A percentile compares a stretch with the other conserved stretches of the same genome.
Evolutionary conservation across 2,113 vertebrate species (phyloP).

Genomic region (Microcebus tavaratra): DNA sequence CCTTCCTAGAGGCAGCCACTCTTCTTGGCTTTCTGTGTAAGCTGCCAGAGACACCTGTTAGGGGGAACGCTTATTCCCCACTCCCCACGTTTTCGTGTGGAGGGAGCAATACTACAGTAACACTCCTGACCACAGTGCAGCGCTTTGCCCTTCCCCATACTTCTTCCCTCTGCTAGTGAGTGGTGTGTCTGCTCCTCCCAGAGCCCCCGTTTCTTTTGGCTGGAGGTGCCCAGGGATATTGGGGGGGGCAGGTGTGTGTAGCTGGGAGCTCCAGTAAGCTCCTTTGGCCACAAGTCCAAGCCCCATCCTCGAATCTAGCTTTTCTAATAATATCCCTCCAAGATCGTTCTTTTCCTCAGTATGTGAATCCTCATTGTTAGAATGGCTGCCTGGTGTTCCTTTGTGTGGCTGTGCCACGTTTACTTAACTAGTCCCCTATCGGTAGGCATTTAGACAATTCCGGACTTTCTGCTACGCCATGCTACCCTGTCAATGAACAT

Average conservation of each 20-base stretch:
- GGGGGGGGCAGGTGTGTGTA: neutral
- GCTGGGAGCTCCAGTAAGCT: neutral
- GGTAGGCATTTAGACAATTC: neutral
- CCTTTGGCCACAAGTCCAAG: neutral
- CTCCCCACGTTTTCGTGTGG: neutral
- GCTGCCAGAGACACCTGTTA: neutral
- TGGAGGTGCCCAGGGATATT: neutral
- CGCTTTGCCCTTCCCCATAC: neutral
- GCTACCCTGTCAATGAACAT: accelerated
- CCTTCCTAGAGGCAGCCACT: neutral
- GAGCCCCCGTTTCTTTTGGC: neutral
- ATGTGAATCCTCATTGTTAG: neutral
- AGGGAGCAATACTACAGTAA: neutral
- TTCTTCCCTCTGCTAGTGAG: neutral
- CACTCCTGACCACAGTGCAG: neutral
- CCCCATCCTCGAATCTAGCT: neutral
- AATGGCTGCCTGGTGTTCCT: neutral
- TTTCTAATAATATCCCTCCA: neutral
- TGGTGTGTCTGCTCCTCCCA: neutral
- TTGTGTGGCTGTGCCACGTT: neutral
- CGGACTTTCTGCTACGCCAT: neutral
- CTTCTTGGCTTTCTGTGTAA: neutral
- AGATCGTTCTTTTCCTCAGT: neutral
- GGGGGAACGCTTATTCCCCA: neutral
- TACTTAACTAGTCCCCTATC: neutral